phyloP scores from a whole-genome alignment of 1,140 invertebrate species.

The Pomphorhynchus laevis region DNA sequence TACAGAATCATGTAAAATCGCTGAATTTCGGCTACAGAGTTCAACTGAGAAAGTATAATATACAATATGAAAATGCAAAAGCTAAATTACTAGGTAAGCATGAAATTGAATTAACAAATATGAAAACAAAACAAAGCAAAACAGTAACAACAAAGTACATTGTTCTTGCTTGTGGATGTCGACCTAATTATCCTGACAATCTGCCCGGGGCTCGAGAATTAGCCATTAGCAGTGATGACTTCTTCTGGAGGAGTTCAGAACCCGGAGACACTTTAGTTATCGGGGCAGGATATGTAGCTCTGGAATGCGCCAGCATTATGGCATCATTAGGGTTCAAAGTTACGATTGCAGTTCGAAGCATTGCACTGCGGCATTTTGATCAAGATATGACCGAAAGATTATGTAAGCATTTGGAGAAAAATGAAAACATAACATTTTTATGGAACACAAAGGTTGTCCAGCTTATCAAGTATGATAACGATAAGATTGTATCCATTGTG shows the following conservation, averaged over 20 bases:
- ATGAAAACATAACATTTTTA: slow-evolving; percentile 4
- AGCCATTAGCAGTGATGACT: slow-evolving; percentile 62
- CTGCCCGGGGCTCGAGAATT: slow-evolving; percentile 53
- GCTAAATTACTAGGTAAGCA: slow-evolving; percentile 7
- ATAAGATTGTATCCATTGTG: slow-evolving; percentile 28
- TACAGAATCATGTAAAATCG: neutral
- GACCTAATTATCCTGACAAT: slow-evolving; percentile 36
- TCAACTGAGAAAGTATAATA: neutral
- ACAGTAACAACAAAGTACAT: slow-evolving; percentile 44
- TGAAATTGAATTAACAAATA: neutral
- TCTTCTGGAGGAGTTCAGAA: slow-evolving; percentile 45
- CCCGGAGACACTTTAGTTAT: slow-evolving; percentile 71
- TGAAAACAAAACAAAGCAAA: neutral
- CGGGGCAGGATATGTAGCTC: slow-evolving; percentile 65
- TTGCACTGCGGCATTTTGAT: slow-evolving; percentile 67
- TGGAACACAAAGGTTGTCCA: no score
- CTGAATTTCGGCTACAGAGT: neutral
- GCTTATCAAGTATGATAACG: no score
- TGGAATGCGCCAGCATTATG: slow-evolving; percentile 79
- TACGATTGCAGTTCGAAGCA: slow-evolving; percentile 53
- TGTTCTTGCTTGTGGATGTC: slow-evolving; percentile 59
- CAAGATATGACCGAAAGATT: slow-evolving; percentile 62
- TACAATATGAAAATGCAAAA: neutral
- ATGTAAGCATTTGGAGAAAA: slow-evolving; percentile 35
- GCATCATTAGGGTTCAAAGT: slow-evolving; percentile 47